Percentiles rank a stretch among this genome's conserved stretches.
phyloP scores from a whole-genome alignment of 2,113 vertebrate genomes.

The Campylomormyrus tamandua region DNA sequence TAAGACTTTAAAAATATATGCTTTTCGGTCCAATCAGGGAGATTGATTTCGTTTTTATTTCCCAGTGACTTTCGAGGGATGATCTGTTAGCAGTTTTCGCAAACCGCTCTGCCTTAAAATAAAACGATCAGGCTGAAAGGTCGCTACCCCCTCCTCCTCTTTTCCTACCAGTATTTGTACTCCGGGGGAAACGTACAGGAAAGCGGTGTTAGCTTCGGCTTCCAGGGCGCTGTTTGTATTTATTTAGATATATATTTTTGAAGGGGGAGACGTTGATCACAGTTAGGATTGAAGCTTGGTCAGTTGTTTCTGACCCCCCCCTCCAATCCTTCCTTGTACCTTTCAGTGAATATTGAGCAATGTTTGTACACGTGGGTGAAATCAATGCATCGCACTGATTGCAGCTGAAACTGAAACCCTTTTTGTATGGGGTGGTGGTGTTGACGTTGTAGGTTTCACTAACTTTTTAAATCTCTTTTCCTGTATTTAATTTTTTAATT shows the following conservation, averaged over 20 bases:
- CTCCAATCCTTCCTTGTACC: background rate
- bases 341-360: constrained; percentile 17
- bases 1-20: background rate
- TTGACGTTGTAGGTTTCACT: constrained; percentile 16
- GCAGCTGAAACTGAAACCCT: constrained; percentile 20
- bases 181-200: background rate
- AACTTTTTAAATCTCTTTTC: constrained; percentile 3
- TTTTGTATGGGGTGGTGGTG: background rate
- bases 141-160: background rate
- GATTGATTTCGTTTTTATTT: background rate
- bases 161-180: background rate
- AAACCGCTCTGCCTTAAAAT: background rate
- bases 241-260: background rate
- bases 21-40: background rate
- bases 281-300: background rate
- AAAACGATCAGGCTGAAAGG: background rate
- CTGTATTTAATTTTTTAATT: background rate
- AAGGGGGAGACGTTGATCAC: background rate
- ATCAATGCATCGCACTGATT: constrained; percentile 24
- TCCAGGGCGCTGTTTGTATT: background rate
- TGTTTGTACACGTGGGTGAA: constrained; percentile 28
- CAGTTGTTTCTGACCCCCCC: background rate
- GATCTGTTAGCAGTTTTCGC: background rate
- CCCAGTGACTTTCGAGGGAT: background rate
- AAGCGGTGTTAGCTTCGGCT: background rate